Evolutionary conservation across 2,113 vertebrate genomes (phyloP).

Genomic region (Hypocryptadius cinnamomeus): DNA sequence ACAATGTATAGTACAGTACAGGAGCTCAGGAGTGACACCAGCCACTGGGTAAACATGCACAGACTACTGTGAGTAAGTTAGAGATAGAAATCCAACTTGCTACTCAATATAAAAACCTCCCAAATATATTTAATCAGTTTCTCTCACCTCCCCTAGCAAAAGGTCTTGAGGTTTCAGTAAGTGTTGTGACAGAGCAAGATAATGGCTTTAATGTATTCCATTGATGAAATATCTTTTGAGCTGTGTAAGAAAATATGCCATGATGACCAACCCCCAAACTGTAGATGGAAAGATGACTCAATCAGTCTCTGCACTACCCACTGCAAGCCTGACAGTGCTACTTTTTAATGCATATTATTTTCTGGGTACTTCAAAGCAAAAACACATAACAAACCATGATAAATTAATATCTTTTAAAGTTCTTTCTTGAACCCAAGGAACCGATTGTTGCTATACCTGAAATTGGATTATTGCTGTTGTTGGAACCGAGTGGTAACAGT

Average conservation of each 20-base stretch:
- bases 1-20: neutral
- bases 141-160: neutral
- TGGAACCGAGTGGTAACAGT: neutral
- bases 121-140: neutral
- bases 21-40: neutral
- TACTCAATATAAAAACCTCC: neutral
- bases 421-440: neutral
- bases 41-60: neutral
- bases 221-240: neutral
- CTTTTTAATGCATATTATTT: slow-evolving; percentile 9
- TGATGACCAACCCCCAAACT: neutral
- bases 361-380: neutral
- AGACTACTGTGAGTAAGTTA: neutral
- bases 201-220: neutral
- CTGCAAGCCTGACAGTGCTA: neutral
- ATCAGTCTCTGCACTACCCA: neutral
- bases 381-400: neutral
- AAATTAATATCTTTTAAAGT: neutral
- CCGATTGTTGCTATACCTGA: neutral
- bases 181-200: neutral
- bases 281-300: neutral
- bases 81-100: neutral
- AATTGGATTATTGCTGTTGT: neutral
- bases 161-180: neutral
- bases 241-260: slow-evolving; percentile 14